phyloP scores from a whole-genome alignment of 2,888 invertebrate genomes.

The Alloscopus bannaensis region DNA sequence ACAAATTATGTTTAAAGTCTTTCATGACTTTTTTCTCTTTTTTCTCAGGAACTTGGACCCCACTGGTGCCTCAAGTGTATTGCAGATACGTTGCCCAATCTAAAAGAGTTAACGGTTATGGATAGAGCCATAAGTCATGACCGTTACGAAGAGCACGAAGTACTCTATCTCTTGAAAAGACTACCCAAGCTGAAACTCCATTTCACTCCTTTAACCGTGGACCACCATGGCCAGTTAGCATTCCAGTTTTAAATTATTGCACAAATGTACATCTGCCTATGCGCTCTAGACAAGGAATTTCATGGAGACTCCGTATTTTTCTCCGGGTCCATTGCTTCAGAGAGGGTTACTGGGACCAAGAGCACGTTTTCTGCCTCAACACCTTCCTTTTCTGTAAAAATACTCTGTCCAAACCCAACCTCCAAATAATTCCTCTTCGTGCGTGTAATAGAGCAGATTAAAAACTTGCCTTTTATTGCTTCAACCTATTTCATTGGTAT shows the following conservation, averaged over 20 bases:
- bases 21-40: constrained; percentile 24
- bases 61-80: constrained; percentile 64
- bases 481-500: constrained; percentile 41
- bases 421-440: no score
- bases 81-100: constrained; percentile 57
- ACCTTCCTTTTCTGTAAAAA: no score
- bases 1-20: not conserved
- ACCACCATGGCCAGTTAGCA: constrained; percentile 21
- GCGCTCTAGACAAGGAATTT: no score
- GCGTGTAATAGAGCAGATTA: no score
- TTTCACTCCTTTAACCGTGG: constrained; percentile 50
- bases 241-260: no score
- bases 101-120: constrained; percentile 63
- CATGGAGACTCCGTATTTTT: no score
- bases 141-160: constrained; percentile 63
- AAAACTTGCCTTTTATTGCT: constrained; percentile 51
- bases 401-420: no score
- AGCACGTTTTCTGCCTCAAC: not conserved
- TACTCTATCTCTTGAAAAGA: constrained; percentile 56
- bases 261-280: no score
- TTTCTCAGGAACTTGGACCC: constrained; percentile 58
- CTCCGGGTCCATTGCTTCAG: no score
- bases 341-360: no score
- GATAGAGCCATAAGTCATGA: constrained; percentile 64
- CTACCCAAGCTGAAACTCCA: constrained; percentile 45